Conservation (phyloP, 92 coral and sea anemone species). For the Epizoanthus rinbou region DNA sequence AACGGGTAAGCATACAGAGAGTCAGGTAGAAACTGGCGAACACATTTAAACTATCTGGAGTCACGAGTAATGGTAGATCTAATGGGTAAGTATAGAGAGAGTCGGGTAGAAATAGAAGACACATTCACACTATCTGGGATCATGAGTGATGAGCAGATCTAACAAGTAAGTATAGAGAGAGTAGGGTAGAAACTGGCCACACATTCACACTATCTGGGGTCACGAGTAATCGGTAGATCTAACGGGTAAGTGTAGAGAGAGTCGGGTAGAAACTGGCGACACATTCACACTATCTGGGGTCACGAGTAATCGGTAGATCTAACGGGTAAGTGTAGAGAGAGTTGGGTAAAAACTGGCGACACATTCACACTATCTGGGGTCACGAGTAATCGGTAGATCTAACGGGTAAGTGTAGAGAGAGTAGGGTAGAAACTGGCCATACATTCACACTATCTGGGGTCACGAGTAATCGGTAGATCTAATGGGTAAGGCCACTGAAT, state of each 20-base stretch:
- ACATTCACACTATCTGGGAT: background rate
- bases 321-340: background rate
- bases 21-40: background rate
- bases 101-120: background rate
- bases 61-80: background rate
- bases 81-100: background rate
- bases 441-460: background rate
- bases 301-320: background rate
- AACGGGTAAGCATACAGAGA: background rate
- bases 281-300: background rate
- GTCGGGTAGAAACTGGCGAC: background rate
- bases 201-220: background rate
- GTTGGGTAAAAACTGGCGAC: no score
- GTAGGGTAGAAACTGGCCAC: no score
- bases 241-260: background rate
- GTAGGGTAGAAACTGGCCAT: background rate
- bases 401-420: background rate
- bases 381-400: background rate
- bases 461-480: background rate
- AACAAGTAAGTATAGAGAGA: background rate
- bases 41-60: background rate
- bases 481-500: background rate
- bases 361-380: background rate
- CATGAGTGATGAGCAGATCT: background rate
- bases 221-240: background rate